Conservation (phyloP, 2,113 vertebrate species). For the Mus spicilegus region DNA sequence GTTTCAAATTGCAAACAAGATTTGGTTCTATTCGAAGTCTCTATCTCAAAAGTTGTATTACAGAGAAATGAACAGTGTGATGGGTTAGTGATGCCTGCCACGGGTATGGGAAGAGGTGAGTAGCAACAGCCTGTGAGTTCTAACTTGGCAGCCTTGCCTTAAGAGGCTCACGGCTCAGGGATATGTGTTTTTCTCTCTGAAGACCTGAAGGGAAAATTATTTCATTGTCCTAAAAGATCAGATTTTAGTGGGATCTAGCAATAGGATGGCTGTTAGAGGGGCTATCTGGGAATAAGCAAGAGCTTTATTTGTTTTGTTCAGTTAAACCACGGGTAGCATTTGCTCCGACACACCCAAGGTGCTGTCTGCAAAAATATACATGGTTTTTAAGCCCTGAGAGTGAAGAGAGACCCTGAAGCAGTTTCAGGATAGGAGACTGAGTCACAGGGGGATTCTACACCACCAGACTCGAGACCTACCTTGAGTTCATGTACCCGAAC, state of each 20-base stretch:
- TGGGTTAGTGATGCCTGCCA: conserved; percentile 19
- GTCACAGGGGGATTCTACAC: background rate
- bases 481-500: background rate
- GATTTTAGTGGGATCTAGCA: background rate
- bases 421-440: background rate
- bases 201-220: background rate
- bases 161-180: background rate
- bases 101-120: background rate
- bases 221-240: background rate
- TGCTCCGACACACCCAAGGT: background rate
- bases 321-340: background rate
- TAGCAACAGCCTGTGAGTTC: background rate
- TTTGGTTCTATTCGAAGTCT: background rate
- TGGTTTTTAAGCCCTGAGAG: background rate
- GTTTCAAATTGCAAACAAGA: background rate
- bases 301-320: background rate
- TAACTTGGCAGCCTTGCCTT: background rate
- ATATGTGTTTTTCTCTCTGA: fast-evolving
- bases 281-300: background rate
- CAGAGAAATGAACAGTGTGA: background rate
- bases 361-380: background rate
- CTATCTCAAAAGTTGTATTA: background rate
- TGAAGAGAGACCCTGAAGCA: background rate
- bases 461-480: background rate
- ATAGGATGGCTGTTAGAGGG: background rate